phyloP scores from a whole-genome alignment of 2,797 vertebrate species.

The Euphonia xanthogaster region DNA sequence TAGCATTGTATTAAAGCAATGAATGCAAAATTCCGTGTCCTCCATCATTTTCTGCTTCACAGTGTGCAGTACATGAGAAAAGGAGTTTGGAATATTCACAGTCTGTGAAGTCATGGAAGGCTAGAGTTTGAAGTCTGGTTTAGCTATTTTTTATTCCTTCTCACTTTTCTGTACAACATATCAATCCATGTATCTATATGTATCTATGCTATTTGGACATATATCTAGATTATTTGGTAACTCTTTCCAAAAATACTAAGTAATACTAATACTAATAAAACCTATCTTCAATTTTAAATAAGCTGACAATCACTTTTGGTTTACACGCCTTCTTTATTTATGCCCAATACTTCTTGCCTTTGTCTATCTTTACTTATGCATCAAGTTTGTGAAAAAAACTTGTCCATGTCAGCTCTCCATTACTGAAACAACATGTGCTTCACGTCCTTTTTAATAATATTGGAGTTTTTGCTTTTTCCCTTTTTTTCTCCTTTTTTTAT shows the following conservation, averaged over 20 bases:
- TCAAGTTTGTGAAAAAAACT: neutral
- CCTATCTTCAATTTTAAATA: neutral
- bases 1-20: neutral
- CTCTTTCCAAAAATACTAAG: neutral
- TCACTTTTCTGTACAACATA: neutral
- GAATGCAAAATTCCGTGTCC: neutral
- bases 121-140: neutral
- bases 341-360: neutral
- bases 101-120: neutral
- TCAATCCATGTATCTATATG: neutral
- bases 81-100: neutral
- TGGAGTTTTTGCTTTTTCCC: neutral
- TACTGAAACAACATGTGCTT: neutral
- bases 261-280: neutral
- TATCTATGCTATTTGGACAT: neutral
- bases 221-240: neutral
- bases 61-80: neutral
- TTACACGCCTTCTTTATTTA: neutral
- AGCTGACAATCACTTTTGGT: neutral
- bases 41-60: neutral
- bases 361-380: neutral
- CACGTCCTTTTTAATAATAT: neutral
- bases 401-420: neutral
- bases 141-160: neutral
- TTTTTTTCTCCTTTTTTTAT: neutral